phyloP scores from a whole-genome alignment of 2,113 vertebrate genomes.

The Percopsis transmontana region DNA sequence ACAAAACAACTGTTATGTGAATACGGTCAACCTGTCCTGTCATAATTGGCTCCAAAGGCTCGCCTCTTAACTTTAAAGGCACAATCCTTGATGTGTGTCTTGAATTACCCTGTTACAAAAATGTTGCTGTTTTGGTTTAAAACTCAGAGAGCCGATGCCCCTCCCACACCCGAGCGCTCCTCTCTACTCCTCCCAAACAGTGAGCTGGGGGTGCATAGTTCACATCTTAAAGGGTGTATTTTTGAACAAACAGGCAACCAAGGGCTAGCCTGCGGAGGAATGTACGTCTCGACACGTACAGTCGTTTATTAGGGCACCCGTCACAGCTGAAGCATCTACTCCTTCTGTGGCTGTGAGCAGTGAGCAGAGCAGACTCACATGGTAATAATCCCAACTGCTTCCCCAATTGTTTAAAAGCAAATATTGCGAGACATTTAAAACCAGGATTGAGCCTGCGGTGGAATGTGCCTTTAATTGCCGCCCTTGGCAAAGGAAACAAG shows the following conservation, averaged over 20 bases:
- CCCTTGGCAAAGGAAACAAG: conserved; percentile 61
- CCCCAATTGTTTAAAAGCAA: conserved; percentile 77
- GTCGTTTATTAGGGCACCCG: conserved; percentile 72
- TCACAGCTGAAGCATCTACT: conserved; percentile 67
- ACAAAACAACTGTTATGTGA: too few relatives aligned
- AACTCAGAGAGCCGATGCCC: too few relatives aligned
- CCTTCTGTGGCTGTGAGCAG: conserved; percentile 48
- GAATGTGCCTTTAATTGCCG: conserved; percentile 77
- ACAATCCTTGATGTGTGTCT: too few relatives aligned
- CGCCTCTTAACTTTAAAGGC: too few relatives aligned
- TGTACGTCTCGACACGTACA: conserved; percentile 70
- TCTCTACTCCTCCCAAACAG: too few relatives aligned
- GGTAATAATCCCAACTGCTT: conserved; percentile 79
- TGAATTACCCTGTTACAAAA: too few relatives aligned
- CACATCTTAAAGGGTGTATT: conserved; percentile 1
- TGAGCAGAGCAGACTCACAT: conserved; percentile 71
- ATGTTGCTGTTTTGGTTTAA: too few relatives aligned
- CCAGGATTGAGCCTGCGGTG: conserved; percentile 57
- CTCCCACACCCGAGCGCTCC: too few relatives aligned
- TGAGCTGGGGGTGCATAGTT: too few relatives aligned
- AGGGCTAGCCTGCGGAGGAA: conserved; percentile 55
- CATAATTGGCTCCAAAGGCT: too few relatives aligned
- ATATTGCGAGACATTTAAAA: conserved; percentile 77
- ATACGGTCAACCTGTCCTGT: too few relatives aligned
- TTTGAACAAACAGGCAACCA: conserved; percentile 55